These are phyloP conservation scores for Phrynocephalus forsythii DNA, from an alignment of 2,797 vertebrate genomes.

Conservation along the genomic window DNA sequence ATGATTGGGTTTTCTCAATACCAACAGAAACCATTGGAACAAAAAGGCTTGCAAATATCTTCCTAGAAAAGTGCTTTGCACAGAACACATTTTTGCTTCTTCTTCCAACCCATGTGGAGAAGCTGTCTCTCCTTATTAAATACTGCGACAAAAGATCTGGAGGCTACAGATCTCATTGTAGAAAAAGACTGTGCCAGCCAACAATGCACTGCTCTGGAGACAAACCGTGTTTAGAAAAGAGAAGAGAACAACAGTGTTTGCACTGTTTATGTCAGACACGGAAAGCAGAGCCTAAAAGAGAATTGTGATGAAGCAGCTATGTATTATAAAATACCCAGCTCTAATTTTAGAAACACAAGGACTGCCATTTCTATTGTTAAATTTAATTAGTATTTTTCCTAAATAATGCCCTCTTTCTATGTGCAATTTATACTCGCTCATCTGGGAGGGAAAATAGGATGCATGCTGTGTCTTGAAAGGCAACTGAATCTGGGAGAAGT, in stretches of 20 bases:
- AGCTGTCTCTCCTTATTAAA: constrained; percentile 58
- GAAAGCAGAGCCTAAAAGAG: constrained; percentile 71
- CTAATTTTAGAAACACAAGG: constrained; percentile 80
- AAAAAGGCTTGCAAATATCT: constrained; percentile 37
- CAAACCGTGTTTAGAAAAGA: constrained; percentile 76
- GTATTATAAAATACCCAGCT: constrained; percentile 78
- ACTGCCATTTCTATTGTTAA: constrained; percentile 77
- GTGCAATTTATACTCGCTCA: constrained; percentile 77
- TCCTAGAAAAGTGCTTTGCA: constrained; percentile 13
- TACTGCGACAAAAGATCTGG: constrained; percentile 65
- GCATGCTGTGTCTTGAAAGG: constrained; percentile 63
- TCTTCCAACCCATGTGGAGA: constrained; percentile 44
- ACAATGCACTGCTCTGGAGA: constrained; percentile 65
- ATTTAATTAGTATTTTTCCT: constrained; percentile 83
- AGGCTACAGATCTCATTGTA: constrained; percentile 55
- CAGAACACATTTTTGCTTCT: constrained; percentile 52
- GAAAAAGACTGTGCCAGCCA: constrained; percentile 60
- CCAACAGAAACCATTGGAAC: constrained; percentile 37
- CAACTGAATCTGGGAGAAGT: constrained; percentile 51
- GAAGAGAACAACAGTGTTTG: constrained; percentile 69
- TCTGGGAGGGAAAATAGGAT: constrained; percentile 73
- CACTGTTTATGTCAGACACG: constrained; percentile 67
- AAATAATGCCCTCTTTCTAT: constrained; percentile 78
- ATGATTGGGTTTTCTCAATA: constrained; percentile 45
- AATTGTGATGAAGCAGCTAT: constrained; percentile 75